A percentile compares a stretch with the other conserved stretches of the same genome.
Evolutionary conservation across 2,113 vertebrate species (phyloP).

Genomic region (Brachypodius melanocephalos): DNA sequence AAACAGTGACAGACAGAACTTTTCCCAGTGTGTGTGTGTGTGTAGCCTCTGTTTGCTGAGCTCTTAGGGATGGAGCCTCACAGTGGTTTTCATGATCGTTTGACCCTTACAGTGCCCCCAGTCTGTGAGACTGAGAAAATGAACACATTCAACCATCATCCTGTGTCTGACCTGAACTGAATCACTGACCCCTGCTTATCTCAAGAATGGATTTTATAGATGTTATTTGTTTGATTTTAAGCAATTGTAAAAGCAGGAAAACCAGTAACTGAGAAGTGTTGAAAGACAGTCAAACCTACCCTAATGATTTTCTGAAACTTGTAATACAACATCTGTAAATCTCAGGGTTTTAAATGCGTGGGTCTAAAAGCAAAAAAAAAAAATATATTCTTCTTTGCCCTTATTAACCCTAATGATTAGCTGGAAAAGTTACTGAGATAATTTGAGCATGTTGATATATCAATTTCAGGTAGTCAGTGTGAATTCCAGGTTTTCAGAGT

Average conservation of each 20-base stretch:
- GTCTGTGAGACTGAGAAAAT: background rate
- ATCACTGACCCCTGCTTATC: background rate
- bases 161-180: background rate
- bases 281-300: background rate
- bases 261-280: background rate
- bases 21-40: background rate
- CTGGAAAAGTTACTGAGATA: background rate
- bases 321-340: background rate
- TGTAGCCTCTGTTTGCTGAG: background rate
- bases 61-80: accelerated
- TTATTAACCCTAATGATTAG: background rate
- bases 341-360: background rate
- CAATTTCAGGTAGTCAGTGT: background rate
- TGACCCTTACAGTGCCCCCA: background rate
- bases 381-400: background rate
- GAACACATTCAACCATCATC: background rate
- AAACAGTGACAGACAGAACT: background rate
- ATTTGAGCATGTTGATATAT: background rate
- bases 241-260: background rate
- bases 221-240: background rate
- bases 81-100: background rate
- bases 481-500: background rate
- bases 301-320: background rate
- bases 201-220: background rate
- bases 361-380: background rate